Evolutionary conservation across 2,113 vertebrate genomes (phyloP), one percentile per base, ranked within the genome.

Genomic region (Lepidiolamprologus cunningtoni): DNA sequence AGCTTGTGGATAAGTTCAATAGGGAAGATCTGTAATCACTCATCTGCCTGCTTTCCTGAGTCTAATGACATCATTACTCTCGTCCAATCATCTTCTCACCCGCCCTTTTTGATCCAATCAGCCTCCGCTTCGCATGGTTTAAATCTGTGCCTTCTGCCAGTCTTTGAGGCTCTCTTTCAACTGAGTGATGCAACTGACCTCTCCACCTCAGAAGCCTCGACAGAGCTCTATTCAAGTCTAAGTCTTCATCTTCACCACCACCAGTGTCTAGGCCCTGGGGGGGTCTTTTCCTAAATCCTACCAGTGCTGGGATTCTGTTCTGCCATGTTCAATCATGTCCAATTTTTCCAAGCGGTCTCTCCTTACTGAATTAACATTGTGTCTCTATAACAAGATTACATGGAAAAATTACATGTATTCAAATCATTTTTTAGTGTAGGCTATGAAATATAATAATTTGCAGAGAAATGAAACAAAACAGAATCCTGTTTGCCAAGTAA

Each of bases 121-220:
- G 0, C 19, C 33, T 37, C 61, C 0, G 7, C 61, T 37, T 66
- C 1, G 1, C 61, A 37, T 66, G 33, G 19, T 37, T 4, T 66
- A 66, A 37, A 66, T 37, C 33, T 37, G 33, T 66, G 61, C 61
- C 33, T 1, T 21, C 19, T n/a, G 61, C 61, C 10, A 66, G 10
- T 66, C 33, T 66, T 37, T 66, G 10, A 66, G 33, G 0, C 33
- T 66, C 0, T 66, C 1, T 66, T 21, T 66, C 19, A 37, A 66
- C 61, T 21, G 61, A 66, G 33, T 37, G 61, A 66, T 13, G 33
- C 33, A 66, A 66, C 33, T 66, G 19, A 66, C 61, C 61, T 37
- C 61, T 37, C 33, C 4, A 66, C 19, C 61, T 21, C 33, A 66
- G 61, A 66, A 0, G 1, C 19, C 61, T 37, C 33, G 4, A 66